Percentiles rank a stretch among this genome's conserved stretches.
Conservation (phyloP, 2,797 vertebrate species). For the Octomys mimax region DNA sequence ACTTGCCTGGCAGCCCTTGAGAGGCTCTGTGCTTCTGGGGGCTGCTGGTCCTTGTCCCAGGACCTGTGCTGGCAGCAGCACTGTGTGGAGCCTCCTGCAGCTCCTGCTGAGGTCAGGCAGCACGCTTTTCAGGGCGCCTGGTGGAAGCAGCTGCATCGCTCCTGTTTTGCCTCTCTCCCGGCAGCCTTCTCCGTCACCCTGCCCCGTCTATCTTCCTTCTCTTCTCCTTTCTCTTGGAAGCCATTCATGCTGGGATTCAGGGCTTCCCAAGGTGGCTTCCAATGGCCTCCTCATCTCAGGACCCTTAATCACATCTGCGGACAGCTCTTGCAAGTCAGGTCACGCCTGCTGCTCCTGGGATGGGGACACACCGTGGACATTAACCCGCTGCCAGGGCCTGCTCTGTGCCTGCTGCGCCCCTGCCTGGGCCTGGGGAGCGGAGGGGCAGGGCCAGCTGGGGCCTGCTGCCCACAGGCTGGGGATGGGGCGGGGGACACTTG, state of each 20-base stretch:
- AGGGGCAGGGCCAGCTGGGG: not conserved
- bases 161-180: not conserved
- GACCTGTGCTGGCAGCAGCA: too few relatives aligned
- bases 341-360: not conserved
- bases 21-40: too few relatives aligned
- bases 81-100: not conserved
- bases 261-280: not conserved
- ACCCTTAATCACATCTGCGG: not conserved
- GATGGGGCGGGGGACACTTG: fast-evolving
- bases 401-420: not conserved
- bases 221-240: not conserved
- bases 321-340: not conserved
- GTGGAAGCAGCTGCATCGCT: fast-evolving
- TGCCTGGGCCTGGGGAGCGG: not conserved
- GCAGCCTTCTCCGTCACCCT: not conserved
- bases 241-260: not conserved
- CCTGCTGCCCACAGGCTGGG: not conserved
- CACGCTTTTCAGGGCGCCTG: not conserved
- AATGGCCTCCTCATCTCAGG: not conserved
- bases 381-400: fast-evolving
- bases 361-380: fast-evolving
- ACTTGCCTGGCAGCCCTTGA: not conserved
- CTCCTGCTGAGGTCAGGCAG: not conserved
- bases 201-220: not conserved
- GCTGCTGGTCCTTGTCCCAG: not conserved